These are phyloP conservation scores for Stomatorhinus ivindoensis DNA, from an alignment of 2,113 vertebrate species.

Conservation along the genomic window DNA sequence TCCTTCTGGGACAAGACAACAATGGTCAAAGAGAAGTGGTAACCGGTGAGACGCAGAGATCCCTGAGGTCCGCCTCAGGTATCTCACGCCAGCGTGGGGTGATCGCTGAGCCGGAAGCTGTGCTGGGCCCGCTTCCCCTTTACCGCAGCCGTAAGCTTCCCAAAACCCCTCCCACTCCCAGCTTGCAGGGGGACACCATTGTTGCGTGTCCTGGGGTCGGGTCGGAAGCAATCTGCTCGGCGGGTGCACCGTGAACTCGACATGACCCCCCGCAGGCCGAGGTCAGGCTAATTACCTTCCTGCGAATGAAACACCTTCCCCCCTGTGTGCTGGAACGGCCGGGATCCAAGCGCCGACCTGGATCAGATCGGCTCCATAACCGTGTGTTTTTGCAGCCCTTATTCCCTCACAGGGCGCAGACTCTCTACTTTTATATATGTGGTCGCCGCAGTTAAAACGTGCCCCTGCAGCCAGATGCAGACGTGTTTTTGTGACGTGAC, in stretches of 20 bases:
- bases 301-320: constrained; percentile 33
- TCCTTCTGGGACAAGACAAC: neutral
- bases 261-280: constrained; percentile 23
- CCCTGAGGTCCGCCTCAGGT: neutral
- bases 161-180: neutral
- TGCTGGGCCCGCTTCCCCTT: neutral
- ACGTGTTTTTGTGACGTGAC: neutral
- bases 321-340: neutral
- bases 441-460: constrained; percentile 11
- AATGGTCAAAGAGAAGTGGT: neutral
- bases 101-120: neutral
- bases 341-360: neutral
- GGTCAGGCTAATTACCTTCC: constrained; percentile 37
- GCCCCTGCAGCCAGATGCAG: too few relatives aligned
- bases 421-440: constrained; percentile 24
- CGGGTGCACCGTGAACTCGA: neutral
- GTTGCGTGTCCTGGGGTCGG: neutral
- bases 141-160: neutral
- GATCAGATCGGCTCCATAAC: neutral
- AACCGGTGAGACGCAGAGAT: neutral
- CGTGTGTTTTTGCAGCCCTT: neutral
- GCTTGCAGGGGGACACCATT: neutral
- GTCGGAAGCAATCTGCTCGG: neutral
- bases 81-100: neutral
- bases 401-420: neutral